phyloP scores from a whole-genome alignment of 1,140 invertebrate species.

The Temnothorax curvispinosus region DNA sequence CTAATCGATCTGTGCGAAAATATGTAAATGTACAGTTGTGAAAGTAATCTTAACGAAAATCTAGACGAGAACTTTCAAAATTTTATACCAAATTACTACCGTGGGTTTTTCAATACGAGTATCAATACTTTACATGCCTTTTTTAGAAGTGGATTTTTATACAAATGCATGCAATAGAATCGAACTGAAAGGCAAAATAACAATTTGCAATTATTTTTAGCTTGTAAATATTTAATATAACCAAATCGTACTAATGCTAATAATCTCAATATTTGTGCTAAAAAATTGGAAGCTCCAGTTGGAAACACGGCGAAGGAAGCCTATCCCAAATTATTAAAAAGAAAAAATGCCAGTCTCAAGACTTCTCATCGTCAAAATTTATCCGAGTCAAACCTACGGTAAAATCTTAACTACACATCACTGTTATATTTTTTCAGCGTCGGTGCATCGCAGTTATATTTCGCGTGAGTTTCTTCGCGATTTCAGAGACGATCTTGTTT shows the following conservation, averaged over 20 bases:
- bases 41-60: not conserved
- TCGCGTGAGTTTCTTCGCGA: not conserved
- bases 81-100: not conserved
- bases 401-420: not conserved
- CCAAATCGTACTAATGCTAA: not conserved
- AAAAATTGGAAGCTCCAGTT: too few relatives aligned
- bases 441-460: not conserved
- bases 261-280: too few relatives aligned
- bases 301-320: too few relatives aligned
- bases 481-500: not conserved
- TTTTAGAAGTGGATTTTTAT: not conserved
- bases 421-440: not conserved
- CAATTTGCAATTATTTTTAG: not conserved
- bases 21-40: not conserved
- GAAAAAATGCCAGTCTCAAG: not conserved
- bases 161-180: not conserved
- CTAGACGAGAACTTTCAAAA: not conserved
- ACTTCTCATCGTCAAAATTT: not conserved
- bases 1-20: not conserved
- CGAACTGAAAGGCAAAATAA: not conserved
- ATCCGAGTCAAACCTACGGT: not conserved
- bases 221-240: not conserved
- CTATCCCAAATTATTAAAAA: too few relatives aligned
- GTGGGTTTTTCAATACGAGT: too few relatives aligned
- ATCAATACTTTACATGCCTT: too few relatives aligned